Evolutionary conservation across 2,113 vertebrate species (phyloP).

Genomic region (Chloropsis hardwickii): DNA sequence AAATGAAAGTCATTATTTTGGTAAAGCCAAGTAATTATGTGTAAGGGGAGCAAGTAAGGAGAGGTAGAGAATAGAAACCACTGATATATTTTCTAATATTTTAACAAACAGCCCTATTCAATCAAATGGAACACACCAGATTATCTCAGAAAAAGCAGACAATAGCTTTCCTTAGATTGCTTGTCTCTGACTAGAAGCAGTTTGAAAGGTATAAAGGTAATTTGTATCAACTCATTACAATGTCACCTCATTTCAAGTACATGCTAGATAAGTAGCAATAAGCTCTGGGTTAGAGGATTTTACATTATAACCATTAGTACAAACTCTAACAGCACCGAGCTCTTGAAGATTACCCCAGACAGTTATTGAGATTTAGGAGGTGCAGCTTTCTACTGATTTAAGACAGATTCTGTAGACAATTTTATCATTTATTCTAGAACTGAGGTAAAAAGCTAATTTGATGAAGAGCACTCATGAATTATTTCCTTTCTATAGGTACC

Average conservation of each 20-base stretch:
- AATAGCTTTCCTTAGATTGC: slow-evolving; percentile 81
- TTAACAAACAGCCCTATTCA: slow-evolving; percentile 74
- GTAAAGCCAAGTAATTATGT: slow-evolving; percentile 47
- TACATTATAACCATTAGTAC: slow-evolving; percentile 52
- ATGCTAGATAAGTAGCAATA: slow-evolving; percentile 63
- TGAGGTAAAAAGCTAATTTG: slow-evolving; percentile 65
- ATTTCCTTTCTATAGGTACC: slow-evolving; percentile 43
- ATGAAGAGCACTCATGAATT: slow-evolving; percentile 51
- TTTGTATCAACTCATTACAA: slow-evolving; percentile 84
- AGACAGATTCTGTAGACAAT: slow-evolving; percentile 28
- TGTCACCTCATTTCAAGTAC: slow-evolving; percentile 74
- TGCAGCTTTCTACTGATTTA: slow-evolving; percentile 45
- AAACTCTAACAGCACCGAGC: slow-evolving; percentile 48
- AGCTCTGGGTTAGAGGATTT: slow-evolving; percentile 41
- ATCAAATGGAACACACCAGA: slow-evolving; percentile 73
- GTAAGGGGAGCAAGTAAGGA: not conserved
- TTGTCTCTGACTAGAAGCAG: slow-evolving; percentile 72
- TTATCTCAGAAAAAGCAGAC: slow-evolving; percentile 74
- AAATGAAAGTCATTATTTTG: slow-evolving; percentile 47
- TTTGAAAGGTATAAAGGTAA: slow-evolving; percentile 80
- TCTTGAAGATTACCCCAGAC: slow-evolving; percentile 65
- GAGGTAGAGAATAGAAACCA: not conserved
- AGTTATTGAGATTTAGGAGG: slow-evolving; percentile 66
- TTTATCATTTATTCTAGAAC: slow-evolving; percentile 45
- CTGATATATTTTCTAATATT: slow-evolving; percentile 66